Evolutionary conservation across 1,140 invertebrate genomes (phyloP).

Genomic region (Dufourea novaeangliae): DNA sequence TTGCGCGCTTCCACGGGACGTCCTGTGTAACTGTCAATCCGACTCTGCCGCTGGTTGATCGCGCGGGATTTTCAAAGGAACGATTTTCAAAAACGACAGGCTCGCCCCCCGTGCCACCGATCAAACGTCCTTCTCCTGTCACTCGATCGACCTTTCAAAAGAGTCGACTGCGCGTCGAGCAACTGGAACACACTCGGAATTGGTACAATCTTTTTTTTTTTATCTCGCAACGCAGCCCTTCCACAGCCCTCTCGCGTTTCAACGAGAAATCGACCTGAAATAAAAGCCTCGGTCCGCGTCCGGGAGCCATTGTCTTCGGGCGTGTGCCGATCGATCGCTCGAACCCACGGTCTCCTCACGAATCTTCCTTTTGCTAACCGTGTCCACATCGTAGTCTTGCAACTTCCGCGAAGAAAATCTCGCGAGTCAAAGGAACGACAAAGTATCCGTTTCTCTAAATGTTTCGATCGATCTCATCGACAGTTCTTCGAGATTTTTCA

Average conservation of each 20-base stretch:
- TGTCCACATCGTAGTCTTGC: background rate
- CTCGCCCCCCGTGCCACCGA: too few relatives aligned
- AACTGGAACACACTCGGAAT: background rate
- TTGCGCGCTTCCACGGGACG: too few relatives aligned
- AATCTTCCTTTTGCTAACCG: too few relatives aligned
- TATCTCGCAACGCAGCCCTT: background rate
- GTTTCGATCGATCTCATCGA: too few relatives aligned
- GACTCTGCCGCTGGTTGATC: too few relatives aligned
- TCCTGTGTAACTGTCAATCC: too few relatives aligned
- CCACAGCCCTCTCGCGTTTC: background rate
- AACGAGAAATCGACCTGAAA: background rate
- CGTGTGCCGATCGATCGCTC: slow-evolving; percentile 4
- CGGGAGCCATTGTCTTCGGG: background rate
- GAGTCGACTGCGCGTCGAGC: background rate
- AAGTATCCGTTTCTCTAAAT: background rate
- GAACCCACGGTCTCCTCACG: background rate
- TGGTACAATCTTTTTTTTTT: slow-evolving; percentile 6
- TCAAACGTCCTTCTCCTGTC: background rate
- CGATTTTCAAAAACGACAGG: too few relatives aligned
- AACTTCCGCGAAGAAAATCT: background rate
- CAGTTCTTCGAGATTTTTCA: too few relatives aligned
- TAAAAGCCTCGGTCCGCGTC: background rate
- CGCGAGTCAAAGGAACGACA: background rate
- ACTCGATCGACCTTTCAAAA: background rate
- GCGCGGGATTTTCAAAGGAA: too few relatives aligned